These are phyloP conservation scores for Microvelia longipes DNA, from an alignment of 1,140 invertebrate species.

Conservation along the genomic window DNA sequence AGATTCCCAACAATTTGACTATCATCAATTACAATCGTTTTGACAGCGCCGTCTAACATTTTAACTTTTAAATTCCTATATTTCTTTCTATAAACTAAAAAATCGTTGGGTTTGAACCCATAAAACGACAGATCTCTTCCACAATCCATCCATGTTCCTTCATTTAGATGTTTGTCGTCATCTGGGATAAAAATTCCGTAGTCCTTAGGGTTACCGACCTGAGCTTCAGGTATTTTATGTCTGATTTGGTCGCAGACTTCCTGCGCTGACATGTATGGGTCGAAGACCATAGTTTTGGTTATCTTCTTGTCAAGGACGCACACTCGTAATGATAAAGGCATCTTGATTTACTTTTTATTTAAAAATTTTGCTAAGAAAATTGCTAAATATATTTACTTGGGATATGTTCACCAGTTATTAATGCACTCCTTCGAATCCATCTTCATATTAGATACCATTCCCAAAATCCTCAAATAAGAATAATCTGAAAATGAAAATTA, in stretches of 20 bases:
- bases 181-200: neutral
- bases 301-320: neutral
- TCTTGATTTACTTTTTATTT: too few relatives aligned
- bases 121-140: neutral
- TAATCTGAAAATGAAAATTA: too few relatives aligned
- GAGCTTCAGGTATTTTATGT: neutral
- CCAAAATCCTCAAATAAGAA: too few relatives aligned
- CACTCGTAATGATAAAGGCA: neutral
- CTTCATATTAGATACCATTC: too few relatives aligned
- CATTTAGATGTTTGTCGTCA: neutral
- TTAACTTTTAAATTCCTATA: slow-evolving; percentile 81
- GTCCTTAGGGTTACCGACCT: neutral
- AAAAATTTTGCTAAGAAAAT: too few relatives aligned
- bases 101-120: slow-evolving; percentile 36
- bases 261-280: neutral
- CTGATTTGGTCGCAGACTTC: neutral
- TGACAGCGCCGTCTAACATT: slow-evolving; percentile 84
- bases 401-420: too few relatives aligned
- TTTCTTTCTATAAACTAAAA: slow-evolving; percentile 86
- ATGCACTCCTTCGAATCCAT: too few relatives aligned
- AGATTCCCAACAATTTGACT: slow-evolving; percentile 89
- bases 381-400: too few relatives aligned
- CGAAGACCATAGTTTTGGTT: neutral
- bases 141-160: neutral
- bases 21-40: slow-evolving; percentile 92